Evolutionary conservation across 2,888 invertebrate species (phyloP).

Genomic region (Phragmatobia fuliginosa): DNA sequence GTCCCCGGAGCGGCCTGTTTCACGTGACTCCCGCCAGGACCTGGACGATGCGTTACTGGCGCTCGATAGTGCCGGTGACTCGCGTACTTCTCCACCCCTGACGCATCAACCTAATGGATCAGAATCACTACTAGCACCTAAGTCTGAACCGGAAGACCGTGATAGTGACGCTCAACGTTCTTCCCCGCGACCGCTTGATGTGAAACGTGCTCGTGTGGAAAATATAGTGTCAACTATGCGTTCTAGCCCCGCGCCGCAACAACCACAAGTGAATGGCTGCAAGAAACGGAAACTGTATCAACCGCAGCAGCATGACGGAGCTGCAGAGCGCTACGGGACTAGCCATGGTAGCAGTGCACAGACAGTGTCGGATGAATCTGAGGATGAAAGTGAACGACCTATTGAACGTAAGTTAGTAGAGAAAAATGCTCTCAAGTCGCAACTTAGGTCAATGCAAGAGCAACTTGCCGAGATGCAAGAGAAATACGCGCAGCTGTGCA

Average conservation of each 20-base stretch:
- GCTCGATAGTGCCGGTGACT: slow-evolving; percentile 85
- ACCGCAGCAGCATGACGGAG: slow-evolving; percentile 95
- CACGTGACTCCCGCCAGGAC: slow-evolving; percentile 88
- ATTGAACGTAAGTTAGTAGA: slow-evolving; percentile 94
- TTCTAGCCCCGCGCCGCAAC: slow-evolving; percentile 92
- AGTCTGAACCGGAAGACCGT: slow-evolving; percentile 89
- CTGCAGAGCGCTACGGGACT: slow-evolving; percentile 87
- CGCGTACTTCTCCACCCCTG: slow-evolving; percentile 85
- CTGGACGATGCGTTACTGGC: slow-evolving; percentile 88
- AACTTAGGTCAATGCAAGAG: slow-evolving; percentile 94
- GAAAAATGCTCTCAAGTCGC: slow-evolving; percentile 94
- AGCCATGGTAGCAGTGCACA: slow-evolving; percentile 82
- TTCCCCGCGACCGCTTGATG: slow-evolving; percentile 89
- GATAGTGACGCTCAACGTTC: slow-evolving; percentile 87
- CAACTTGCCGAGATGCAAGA: slow-evolving; percentile 97
- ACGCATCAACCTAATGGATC: slow-evolving; percentile 78
- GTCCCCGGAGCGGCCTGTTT: slow-evolving; percentile 88
- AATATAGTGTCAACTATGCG: slow-evolving; percentile 98
- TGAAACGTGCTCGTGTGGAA: slow-evolving; percentile 97
- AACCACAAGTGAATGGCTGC: slow-evolving; percentile 94
- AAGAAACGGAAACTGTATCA: slow-evolving; percentile 98
- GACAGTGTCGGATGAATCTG: slow-evolving; percentile 89
- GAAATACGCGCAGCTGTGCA: slow-evolving; percentile 95
- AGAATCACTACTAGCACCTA: slow-evolving; percentile 87
- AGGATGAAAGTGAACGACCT: slow-evolving; percentile 91